phyloP scores from a whole-genome alignment of 1,140 invertebrate genomes.

The Heterodera carotae region DNA sequence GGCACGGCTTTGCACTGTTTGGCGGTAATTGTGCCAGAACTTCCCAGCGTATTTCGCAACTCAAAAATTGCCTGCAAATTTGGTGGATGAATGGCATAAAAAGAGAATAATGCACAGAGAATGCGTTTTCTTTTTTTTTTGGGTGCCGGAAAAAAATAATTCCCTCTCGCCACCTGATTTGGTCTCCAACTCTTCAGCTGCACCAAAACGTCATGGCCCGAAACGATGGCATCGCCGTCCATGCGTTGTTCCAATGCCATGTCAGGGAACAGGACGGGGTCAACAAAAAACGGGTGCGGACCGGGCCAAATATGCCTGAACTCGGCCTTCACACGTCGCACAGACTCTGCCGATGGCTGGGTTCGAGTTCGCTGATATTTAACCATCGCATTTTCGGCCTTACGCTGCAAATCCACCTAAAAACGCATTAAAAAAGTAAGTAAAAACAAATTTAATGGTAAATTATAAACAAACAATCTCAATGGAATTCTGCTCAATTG shows the following conservation, averaged over 20 bases:
- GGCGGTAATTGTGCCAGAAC: not conserved
- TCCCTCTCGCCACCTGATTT: slow-evolving; percentile 69
- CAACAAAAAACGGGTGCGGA: slow-evolving; percentile 51
- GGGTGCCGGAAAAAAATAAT: not conserved
- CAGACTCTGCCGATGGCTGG: slow-evolving; percentile 82
- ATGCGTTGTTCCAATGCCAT: not conserved
- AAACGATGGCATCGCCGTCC: not conserved
- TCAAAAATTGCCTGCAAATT: slow-evolving; percentile 87
- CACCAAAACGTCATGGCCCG: slow-evolving; percentile 70
- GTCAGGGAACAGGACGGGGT: slow-evolving; percentile 20
- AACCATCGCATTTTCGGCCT: slow-evolving; percentile 83
- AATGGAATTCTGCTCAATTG: slow-evolving; percentile 74
- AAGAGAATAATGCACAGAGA: too few species aligned
- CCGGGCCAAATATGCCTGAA: slow-evolving; percentile 40
- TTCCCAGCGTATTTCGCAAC: slow-evolving; percentile 67
- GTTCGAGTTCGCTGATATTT: slow-evolving; percentile 85
- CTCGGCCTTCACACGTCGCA: slow-evolving; percentile 77
- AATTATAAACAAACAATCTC: slow-evolving; percentile 74
- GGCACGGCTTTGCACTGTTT: not conserved
- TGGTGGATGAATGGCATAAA: not conserved
- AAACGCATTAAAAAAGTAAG: slow-evolving; percentile 31
- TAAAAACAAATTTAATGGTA: not conserved
- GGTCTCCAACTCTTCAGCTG: slow-evolving; percentile 82
- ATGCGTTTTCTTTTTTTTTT: too few species aligned
- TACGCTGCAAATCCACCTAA: slow-evolving; percentile 76